Evolutionary conservation across 1,140 invertebrate genomes (phyloP).

Genomic region (Anastatus disparis): DNA sequence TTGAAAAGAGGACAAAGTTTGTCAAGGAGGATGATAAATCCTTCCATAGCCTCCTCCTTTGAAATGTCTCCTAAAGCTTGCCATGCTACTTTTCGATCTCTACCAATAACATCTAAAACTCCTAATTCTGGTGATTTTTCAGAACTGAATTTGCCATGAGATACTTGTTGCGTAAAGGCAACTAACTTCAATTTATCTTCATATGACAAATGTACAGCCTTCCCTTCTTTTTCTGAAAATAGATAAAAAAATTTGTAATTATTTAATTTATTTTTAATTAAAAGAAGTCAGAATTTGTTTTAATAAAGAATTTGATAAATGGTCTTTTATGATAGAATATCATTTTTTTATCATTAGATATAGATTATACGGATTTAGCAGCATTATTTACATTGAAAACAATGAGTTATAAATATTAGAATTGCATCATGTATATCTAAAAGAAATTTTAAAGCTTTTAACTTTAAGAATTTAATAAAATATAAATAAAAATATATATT

Average conservation of each 20-base stretch:
- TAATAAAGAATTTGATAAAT: too few species aligned
- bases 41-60: slow-evolving; percentile 87
- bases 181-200: slow-evolving; percentile 92
- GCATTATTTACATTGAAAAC: too few species aligned
- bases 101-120: slow-evolving; percentile 94
- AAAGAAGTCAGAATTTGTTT: too few species aligned
- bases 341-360: too few species aligned
- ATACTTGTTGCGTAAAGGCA: slow-evolving; percentile 91
- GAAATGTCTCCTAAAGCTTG: slow-evolving; percentile 87
- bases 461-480: too few species aligned
- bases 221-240: slow-evolving; percentile 93
- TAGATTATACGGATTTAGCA: too few species aligned
- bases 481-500: too few species aligned
- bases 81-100: slow-evolving; percentile 93
- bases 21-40: slow-evolving; percentile 90
- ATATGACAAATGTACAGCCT: slow-evolving; percentile 93
- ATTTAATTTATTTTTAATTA: too few species aligned
- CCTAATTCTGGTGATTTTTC: slow-evolving; percentile 86
- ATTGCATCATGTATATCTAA: too few species aligned
- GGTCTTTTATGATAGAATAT: too few species aligned
- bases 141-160: slow-evolving; percentile 82
- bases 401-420: too few species aligned
- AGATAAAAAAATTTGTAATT: slow-evolving; percentile 28
- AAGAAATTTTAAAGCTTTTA: too few species aligned
- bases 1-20: slow-evolving; percentile 89